Conservation (phyloP, 2,113 vertebrate species). For the Cyanoliseus patagonus region DNA sequence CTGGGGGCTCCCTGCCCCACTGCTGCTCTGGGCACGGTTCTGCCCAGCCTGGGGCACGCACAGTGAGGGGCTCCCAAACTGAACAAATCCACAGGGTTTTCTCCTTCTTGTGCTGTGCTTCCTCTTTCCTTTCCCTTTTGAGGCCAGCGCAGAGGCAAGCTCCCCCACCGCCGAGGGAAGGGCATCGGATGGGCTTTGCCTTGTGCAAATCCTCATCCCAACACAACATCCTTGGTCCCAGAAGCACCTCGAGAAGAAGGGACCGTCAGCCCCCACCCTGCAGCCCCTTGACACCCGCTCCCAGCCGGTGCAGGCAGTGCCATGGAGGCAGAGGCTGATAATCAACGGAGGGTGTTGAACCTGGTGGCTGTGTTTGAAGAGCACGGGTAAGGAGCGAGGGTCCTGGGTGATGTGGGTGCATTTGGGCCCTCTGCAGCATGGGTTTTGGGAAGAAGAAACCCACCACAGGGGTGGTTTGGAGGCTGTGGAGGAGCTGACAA, state of each 20-base stretch:
- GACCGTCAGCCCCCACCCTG: not conserved
- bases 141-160: not conserved
- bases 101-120: not conserved
- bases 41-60: fast-evolving
- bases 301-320: fast-evolving
- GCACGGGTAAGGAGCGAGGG: slow-evolving; percentile 45
- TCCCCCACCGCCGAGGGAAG: not conserved
- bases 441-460: not conserved
- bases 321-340: slow-evolving; percentile 24
- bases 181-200: not conserved
- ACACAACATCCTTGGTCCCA: not conserved
- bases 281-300: not conserved
- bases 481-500: not conserved
- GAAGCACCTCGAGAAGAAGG: not conserved
- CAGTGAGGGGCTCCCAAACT: fast-evolving
- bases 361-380: slow-evolving; percentile 64
- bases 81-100: not conserved
- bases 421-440: fast-evolving
- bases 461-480: not conserved
- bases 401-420: not conserved
- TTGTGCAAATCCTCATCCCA: not conserved
- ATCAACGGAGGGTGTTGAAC: not conserved
- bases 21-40: not conserved
- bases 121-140: slow-evolving; percentile 38
- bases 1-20: fast-evolving